A percentile compares a stretch with the other conserved stretches of the same genome.
phyloP scores from a whole-genome alignment of 2,888 invertebrate genomes.

The Malacosoma neustria region DNA sequence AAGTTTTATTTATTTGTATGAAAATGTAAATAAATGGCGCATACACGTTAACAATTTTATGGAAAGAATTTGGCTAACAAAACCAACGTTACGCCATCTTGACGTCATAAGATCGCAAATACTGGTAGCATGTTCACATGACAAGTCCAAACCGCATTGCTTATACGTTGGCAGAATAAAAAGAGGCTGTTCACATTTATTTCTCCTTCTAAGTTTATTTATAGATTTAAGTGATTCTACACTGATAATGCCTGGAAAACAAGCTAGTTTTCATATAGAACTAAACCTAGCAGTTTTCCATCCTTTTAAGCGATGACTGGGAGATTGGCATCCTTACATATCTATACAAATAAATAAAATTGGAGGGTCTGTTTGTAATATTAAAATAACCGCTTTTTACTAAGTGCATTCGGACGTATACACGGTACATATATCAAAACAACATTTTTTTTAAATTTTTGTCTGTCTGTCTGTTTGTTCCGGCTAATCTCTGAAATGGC shows the following conservation, averaged over 20 bases:
- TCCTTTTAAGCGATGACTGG: conserved; percentile 2
- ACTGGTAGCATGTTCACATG: neutral
- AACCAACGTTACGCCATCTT: neutral
- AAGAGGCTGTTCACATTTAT: neutral
- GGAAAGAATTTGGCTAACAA: neutral
- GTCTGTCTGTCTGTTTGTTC: neutral
- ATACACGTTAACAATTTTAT: neutral
- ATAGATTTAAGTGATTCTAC: neutral
- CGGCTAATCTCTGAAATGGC: no score
- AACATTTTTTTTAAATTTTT: neutral
- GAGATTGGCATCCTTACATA: conserved; percentile 1
- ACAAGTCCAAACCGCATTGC: neutral
- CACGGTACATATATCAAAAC: no score
- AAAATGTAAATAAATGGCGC: no score
- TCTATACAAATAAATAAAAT: no score
- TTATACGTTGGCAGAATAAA: neutral
- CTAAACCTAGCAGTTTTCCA: no score
- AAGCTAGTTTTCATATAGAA: no score
- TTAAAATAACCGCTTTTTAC: no score
- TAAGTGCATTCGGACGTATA: no score
- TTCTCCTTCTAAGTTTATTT: no score
- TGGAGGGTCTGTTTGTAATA: no score
- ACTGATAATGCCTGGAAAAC: no score
- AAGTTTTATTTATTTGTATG: no score
- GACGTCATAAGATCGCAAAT: neutral